Evolutionary conservation across 2,113 vertebrate genomes (phyloP).

Genomic region (Syngnathus scovelli): DNA sequence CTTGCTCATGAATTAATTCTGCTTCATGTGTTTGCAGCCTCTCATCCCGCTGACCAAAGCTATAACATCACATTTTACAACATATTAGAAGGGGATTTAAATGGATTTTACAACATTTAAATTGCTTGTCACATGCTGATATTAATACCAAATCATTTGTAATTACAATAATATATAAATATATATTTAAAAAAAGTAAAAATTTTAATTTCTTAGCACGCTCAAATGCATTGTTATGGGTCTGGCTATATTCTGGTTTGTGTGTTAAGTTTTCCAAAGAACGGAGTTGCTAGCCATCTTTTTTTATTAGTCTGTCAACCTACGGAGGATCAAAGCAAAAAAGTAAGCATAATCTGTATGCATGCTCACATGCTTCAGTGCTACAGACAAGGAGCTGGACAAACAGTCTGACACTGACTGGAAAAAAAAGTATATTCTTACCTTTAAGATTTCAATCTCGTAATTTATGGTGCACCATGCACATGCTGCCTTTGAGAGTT

Average conservation of each 20-base stretch:
- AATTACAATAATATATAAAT: too few relatives aligned
- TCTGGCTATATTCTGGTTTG: constrained; percentile 10
- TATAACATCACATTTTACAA: too few relatives aligned
- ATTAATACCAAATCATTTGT: too few relatives aligned
- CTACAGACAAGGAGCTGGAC: constrained; percentile 41
- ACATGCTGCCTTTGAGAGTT: constrained; percentile 43
- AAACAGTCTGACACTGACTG: constrained; percentile 50
- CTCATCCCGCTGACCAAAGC: neutral
- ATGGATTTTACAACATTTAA: neutral
- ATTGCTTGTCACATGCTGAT: neutral
- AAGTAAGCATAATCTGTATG: constrained; percentile 64
- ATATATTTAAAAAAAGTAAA: too few relatives aligned
- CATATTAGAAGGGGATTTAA: neutral
- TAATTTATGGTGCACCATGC: constrained; percentile 69
- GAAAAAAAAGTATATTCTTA: constrained; percentile 39
- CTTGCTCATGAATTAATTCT: constrained; percentile 9
- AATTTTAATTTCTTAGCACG: neutral
- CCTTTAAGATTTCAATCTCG: constrained; percentile 42
- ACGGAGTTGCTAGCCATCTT: constrained; percentile 24
- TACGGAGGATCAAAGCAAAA: constrained; percentile 31
- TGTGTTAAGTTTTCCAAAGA: constrained; percentile 37
- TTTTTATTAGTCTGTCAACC: constrained; percentile 41
- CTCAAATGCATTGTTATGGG: constrained; percentile 15
- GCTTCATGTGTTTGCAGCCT: constrained; percentile 1
- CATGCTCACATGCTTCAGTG: constrained; percentile 59